Percentiles rank a stretch among this genome's conserved stretches.
These are phyloP conservation scores for Archivesica marissinica DNA, from an alignment of 1,140 invertebrate species.

Conservation along the genomic window DNA sequence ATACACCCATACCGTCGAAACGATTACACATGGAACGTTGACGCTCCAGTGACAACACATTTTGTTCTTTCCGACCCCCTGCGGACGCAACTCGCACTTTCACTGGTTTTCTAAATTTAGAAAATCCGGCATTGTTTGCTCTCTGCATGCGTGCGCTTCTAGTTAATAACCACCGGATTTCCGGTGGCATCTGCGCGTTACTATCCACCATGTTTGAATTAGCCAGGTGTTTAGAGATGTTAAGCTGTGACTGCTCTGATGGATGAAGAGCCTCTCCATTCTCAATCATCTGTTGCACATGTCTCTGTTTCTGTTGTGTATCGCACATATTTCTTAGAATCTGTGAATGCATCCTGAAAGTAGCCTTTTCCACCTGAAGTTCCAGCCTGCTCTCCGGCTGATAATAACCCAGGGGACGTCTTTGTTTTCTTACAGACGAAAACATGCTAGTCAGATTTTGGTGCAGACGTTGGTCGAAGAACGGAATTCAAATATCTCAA, in stretches of 20 bases:
- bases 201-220: neutral
- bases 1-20: constrained; percentile 8
- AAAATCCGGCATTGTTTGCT: constrained; percentile 67
- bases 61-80: constrained; percentile 16
- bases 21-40: constrained; percentile 61
- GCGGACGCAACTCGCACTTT: constrained; percentile 65
- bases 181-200: constrained; percentile 14
- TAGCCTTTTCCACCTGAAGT: constrained; percentile 67
- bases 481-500: too few species aligned
- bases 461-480: neutral
- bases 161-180: constrained; percentile 58
- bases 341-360: constrained; percentile 63
- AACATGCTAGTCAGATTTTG: constrained; percentile 12
- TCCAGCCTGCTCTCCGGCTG: constrained; percentile 65
- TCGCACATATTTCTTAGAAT: constrained; percentile 63
- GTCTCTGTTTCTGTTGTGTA: constrained; percentile 3
- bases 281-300: constrained; percentile 32
- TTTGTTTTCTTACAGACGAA: neutral
- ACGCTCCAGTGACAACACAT: constrained; percentile 9
- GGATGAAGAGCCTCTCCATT: neutral
- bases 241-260: neutral
- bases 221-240: neutral
- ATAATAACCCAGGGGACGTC: constrained; percentile 60
- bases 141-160: constrained; percentile 60
- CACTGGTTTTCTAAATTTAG: constrained; percentile 61